Percentiles rank a stretch among this genome's conserved stretches.
Evolutionary conservation across 2,888 invertebrate genomes (phyloP).

Genomic region (Leucophenga maculata): DNA sequence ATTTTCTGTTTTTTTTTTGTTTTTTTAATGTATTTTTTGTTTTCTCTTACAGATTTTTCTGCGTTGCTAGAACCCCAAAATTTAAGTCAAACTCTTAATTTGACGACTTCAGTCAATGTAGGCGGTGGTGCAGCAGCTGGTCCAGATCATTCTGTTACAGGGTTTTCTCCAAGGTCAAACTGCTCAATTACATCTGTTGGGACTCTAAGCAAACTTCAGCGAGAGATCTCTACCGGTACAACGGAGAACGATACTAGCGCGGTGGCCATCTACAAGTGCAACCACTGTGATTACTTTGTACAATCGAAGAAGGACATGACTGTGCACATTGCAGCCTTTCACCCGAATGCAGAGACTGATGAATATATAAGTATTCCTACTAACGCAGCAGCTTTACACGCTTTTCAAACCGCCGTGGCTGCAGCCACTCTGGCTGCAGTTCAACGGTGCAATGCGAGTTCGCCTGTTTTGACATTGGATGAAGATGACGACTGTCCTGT

Average conservation of each 20-base stretch:
- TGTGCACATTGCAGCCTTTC: constrained; percentile 60
- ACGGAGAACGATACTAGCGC: constrained; percentile 47
- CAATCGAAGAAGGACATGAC: constrained; percentile 68
- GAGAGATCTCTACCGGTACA: constrained; percentile 30
- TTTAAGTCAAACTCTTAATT: constrained; percentile 27
- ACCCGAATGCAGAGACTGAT: constrained; percentile 60
- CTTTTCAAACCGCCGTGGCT: constrained; percentile 69
- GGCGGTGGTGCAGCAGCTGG: constrained; percentile 32
- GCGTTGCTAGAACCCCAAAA: constrained; percentile 17
- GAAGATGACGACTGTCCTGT: constrained; percentile 41
- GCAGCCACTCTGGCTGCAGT: constrained; percentile 66
- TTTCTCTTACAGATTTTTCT: too few relatives aligned
- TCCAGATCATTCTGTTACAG: constrained; percentile 28
- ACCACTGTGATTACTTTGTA: constrained; percentile 69
- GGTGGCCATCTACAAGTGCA: constrained; percentile 71
- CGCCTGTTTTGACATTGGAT: constrained; percentile 10
- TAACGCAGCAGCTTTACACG: constrained; percentile 68
- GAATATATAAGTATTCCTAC: constrained; percentile 69
- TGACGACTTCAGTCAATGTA: constrained; percentile 27
- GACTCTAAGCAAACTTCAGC: constrained; percentile 34
- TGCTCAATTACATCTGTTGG: constrained; percentile 43
- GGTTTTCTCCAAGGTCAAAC: constrained; percentile 50
- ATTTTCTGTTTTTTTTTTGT: too few relatives aligned
- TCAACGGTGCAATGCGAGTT: constrained; percentile 51
- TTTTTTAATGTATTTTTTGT: too few relatives aligned